A percentile compares a stretch with the other conserved stretches of the same genome.
These are phyloP conservation scores for Tachysurus vachellii DNA, from an alignment of 2,113 vertebrate species.

Conservation along the genomic window DNA sequence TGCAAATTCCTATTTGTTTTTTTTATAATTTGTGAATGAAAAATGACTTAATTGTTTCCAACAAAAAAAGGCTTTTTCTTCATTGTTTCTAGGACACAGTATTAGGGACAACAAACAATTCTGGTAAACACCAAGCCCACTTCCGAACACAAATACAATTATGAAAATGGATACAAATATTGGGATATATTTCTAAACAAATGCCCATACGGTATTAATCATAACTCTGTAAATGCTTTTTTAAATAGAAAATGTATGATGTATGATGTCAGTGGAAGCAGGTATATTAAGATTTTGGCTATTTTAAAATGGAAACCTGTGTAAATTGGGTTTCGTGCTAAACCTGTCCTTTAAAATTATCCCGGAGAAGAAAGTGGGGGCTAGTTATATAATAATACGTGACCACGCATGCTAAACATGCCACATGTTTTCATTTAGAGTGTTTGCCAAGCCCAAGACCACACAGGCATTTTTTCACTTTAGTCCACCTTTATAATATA, in stretches of 20 bases:
- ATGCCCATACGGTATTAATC: not conserved
- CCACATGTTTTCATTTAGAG: conserved; percentile 36
- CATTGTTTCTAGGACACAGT: not conserved
- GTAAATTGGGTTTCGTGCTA: not conserved
- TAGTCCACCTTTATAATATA: conserved; percentile 32
- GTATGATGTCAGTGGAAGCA: not conserved
- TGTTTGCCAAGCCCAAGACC: conserved; percentile 28
- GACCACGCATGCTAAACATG: conserved; percentile 13
- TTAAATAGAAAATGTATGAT: not conserved
- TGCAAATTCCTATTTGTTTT: not conserved
- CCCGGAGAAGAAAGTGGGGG: not conserved
- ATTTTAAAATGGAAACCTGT: not conserved
- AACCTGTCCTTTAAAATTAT: conserved; percentile 15
- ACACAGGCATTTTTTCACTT: conserved; percentile 15
- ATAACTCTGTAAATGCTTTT: not conserved
- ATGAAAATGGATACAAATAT: not conserved
- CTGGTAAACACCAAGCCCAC: not conserved
- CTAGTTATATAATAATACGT: conserved; percentile 5
- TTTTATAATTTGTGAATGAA: not conserved
- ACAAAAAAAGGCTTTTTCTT: not conserved
- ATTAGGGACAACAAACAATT: not conserved
- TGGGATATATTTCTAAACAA: not conserved
- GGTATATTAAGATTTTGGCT: not conserved
- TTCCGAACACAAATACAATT: not conserved
- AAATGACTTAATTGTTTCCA: not conserved